These are phyloP conservation scores for Poecilobothrus nobilitatus DNA, from an alignment of 2,888 invertebrate genomes.

Conservation along the genomic window DNA sequence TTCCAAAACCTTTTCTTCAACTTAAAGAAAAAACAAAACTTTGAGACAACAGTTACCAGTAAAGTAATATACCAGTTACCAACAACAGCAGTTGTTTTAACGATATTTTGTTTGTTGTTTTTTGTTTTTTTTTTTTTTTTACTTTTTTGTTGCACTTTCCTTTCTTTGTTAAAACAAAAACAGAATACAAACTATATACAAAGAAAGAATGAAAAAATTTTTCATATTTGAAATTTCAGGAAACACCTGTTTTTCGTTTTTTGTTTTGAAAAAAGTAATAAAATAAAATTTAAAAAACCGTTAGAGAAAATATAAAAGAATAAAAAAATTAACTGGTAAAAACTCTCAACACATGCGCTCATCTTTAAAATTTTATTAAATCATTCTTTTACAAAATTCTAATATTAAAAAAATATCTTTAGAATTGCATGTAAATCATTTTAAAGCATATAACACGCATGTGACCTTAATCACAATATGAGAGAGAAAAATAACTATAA, in stretches of 20 bases:
- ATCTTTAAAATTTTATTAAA: too few species aligned
- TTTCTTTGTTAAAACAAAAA: neutral
- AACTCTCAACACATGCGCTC: too few species aligned
- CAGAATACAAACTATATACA: too few species aligned
- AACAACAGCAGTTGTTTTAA: neutral
- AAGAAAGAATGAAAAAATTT: too few species aligned
- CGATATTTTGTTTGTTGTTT: neutral
- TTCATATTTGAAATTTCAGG: neutral
- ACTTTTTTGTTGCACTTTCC: neutral
- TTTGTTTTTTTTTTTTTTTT: neutral
- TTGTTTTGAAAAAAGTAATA: constrained; percentile 4
- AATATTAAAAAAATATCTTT: too few species aligned
- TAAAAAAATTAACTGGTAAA: neutral
- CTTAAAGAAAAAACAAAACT: neutral
- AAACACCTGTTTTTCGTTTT: neutral
- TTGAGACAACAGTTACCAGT: neutral
- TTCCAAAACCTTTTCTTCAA: neutral
- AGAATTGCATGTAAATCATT: too few species aligned
- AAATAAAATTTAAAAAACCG: neutral
- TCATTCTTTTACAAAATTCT: too few species aligned
- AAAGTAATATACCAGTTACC: neutral
- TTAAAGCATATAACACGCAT: too few species aligned
- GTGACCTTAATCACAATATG: too few species aligned
- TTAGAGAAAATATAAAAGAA: neutral
- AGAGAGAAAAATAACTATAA: too few species aligned